phyloP scores from a whole-genome alignment of 2,113 vertebrate genomes.

The Physeter macrocephalus region DNA sequence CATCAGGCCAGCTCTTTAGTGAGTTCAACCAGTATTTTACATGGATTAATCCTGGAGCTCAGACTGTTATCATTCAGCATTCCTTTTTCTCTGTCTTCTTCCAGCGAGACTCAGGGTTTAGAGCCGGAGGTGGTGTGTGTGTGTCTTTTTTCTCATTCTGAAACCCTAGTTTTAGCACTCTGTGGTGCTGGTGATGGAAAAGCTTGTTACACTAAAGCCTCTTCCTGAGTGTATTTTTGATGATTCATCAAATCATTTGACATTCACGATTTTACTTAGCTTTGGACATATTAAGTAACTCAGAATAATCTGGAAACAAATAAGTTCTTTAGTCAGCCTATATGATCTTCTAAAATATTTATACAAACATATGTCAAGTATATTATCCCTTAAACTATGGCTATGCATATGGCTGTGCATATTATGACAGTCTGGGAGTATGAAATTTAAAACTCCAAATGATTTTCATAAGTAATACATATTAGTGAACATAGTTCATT shows the following conservation, averaged over 20 bases:
- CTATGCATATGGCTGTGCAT: neutral
- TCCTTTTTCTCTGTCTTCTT: conserved; percentile 18
- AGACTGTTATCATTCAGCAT: neutral
- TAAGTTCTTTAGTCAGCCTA: conserved; percentile 21
- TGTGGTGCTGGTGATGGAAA: neutral
- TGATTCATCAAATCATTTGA: conserved; percentile 34
- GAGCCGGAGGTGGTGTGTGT: neutral
- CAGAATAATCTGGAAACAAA: conserved; percentile 31
- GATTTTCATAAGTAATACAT: neutral
- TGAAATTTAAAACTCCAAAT: conserved; percentile 42
- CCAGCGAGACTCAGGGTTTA: neutral
- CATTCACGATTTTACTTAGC: conserved; percentile 24
- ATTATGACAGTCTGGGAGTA: conserved; percentile 37
- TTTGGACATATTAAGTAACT: conserved; percentile 27
- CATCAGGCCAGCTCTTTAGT: neutral
- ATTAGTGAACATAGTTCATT: neutral
- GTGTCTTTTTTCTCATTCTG: neutral
- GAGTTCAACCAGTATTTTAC: conserved; percentile 36
- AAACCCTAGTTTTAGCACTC: neutral
- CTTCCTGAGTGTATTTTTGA: neutral
- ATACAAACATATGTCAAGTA: conserved; percentile 12
- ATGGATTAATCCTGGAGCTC: conserved; percentile 20
- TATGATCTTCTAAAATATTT: conserved; percentile 29
- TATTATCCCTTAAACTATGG: conserved; percentile 12
- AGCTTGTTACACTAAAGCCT: conserved; percentile 22